Percentiles rank a stretch among this genome's conserved stretches.
Evolutionary conservation across 2,888 invertebrate genomes (phyloP).

Genomic region (Lycophotia porphyrea): DNA sequence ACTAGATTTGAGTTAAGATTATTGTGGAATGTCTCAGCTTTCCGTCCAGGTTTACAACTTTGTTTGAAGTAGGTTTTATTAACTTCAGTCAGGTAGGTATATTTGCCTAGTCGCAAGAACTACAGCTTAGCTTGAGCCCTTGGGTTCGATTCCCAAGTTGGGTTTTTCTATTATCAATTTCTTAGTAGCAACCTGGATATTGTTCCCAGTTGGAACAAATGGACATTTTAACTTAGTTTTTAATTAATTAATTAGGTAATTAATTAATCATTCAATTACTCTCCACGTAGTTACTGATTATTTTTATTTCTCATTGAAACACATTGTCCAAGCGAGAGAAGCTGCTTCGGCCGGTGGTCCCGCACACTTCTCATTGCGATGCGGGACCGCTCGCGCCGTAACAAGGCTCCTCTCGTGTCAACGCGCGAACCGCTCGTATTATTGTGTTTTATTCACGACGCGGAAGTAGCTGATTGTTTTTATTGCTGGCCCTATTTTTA

Average conservation of each 20-base stretch:
- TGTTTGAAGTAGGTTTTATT: not conserved
- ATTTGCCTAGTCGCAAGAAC: not conserved
- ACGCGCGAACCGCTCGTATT: constrained; percentile 42
- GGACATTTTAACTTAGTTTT: not conserved
- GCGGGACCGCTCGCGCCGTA: constrained; percentile 22
- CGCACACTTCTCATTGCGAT: constrained; percentile 48
- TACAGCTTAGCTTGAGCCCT: not conserved
- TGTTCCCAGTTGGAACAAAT: not conserved
- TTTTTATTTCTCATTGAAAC: not conserved
- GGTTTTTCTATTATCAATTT: not conserved
- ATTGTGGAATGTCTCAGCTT: too few relatives aligned
- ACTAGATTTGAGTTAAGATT: constrained; percentile 19
- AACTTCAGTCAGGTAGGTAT: not conserved
- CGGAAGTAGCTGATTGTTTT: constrained; percentile 42
- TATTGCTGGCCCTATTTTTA: constrained; percentile 27
- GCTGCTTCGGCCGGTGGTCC: constrained; percentile 5
- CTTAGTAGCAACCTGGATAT: not conserved
- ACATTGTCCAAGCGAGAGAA: not conserved
- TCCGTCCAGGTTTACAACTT: not conserved
- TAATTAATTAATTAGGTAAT: too few relatives aligned
- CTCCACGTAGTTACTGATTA: not conserved
- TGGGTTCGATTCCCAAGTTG: not conserved
- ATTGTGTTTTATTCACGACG: constrained; percentile 44
- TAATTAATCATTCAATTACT: too few relatives aligned
- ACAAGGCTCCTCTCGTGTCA: constrained; percentile 39